These are phyloP conservation scores for Trypoxylus dichotomus DNA, from an alignment of 1,140 invertebrate species.

Conservation along the genomic window DNA sequence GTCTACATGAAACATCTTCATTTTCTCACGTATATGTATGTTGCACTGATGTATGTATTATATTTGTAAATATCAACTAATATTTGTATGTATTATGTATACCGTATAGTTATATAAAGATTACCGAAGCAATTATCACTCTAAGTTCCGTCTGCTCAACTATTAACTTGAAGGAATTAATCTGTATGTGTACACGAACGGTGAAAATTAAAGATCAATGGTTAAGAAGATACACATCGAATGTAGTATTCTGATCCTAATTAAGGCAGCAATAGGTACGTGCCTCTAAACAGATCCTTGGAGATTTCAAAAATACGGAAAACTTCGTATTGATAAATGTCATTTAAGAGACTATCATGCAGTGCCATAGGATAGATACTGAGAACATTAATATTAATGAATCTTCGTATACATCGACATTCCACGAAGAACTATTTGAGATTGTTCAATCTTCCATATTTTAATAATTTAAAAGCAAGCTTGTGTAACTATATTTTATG, in stretches of 20 bases:
- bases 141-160: not conserved
- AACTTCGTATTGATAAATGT: not conserved
- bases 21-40: slow-evolving; percentile 16
- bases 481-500: too few relatives aligned
- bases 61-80: not conserved
- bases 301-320: not conserved
- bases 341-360: not conserved
- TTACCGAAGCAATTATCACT: not conserved
- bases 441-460: too few relatives aligned
- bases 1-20: slow-evolving; percentile 4
- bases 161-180: not conserved
- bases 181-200: not conserved
- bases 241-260: not conserved
- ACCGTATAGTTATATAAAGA: not conserved
- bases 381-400: not conserved
- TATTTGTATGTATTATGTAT: not conserved
- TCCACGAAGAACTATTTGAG: too few relatives aligned
- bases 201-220: not conserved
- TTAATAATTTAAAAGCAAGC: too few relatives aligned
- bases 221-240: not conserved
- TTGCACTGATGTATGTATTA: not conserved
- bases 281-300: not conserved
- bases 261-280: not conserved
- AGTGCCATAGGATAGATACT: not conserved
- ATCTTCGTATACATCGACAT: not conserved